phyloP scores from a whole-genome alignment of 2,113 vertebrate species.

The Brienomyrus brachyistius region DNA sequence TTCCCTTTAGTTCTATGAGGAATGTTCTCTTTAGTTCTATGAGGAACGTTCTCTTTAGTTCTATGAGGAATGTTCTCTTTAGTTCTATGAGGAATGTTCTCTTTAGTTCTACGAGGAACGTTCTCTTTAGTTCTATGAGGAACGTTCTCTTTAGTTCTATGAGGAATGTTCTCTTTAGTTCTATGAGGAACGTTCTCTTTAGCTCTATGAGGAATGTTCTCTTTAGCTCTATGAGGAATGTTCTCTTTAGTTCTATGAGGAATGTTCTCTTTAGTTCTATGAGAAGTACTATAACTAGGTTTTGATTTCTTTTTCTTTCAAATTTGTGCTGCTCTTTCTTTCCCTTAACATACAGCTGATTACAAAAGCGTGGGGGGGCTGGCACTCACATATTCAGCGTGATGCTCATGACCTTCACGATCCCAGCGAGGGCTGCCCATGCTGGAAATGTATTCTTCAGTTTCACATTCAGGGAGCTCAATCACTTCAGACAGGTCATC shows the following conservation, averaged over 20 bases:
- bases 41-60: background rate
- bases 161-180: background rate
- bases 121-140: too few species aligned
- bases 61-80: background rate
- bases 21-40: background rate
- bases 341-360: conserved; percentile 12
- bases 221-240: too few species aligned
- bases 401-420: conserved; percentile 18
- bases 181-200: background rate
- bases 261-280: background rate
- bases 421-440: conserved; percentile 15
- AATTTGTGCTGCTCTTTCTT: background rate
- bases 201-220: background rate
- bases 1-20: background rate
- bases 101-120: background rate
- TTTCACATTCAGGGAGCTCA: conserved; percentile 47
- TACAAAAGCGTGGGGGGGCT: background rate
- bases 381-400: conserved; percentile 33
- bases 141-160: background rate
- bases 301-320: background rate
- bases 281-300: background rate
- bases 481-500: conserved; percentile 49
- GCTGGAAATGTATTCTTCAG: conserved; percentile 42
- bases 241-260: background rate
- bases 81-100: too few species aligned